Percentiles rank a stretch among this genome's conserved stretches.
Evolutionary conservation across 2,888 invertebrate genomes (phyloP).

Genomic region (Odiellus spinosus): DNA sequence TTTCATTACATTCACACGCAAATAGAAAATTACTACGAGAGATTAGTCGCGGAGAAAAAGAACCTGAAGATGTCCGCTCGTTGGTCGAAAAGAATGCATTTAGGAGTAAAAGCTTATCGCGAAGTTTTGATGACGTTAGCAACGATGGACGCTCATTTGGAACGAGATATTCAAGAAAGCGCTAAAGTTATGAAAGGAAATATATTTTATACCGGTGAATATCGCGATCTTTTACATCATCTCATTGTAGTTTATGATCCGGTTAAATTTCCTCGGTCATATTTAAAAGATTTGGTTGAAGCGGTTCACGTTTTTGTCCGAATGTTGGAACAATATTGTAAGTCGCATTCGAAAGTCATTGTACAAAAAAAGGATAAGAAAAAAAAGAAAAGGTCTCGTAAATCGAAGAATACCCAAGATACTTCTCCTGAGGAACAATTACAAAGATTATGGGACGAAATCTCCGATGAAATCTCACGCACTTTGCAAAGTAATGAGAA

Average conservation of each 20-base stretch:
- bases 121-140: slow-evolving; percentile 70
- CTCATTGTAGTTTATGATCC: slow-evolving; percentile 69
- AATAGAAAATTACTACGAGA: slow-evolving; percentile 62
- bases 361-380: slow-evolving; percentile 38
- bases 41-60: slow-evolving; percentile 71
- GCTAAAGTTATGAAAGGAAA: slow-evolving; percentile 66
- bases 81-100: slow-evolving; percentile 70
- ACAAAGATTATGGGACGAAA: slow-evolving; percentile 31
- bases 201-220: slow-evolving; percentile 66
- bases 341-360: slow-evolving; percentile 43
- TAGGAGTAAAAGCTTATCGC: slow-evolving; percentile 56
- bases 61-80: slow-evolving; percentile 49
- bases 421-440: slow-evolving; percentile 31
- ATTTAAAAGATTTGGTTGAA: slow-evolving; percentile 71
- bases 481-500: slow-evolving; percentile 28
- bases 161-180: slow-evolving; percentile 53
- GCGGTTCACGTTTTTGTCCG: slow-evolving; percentile 78
- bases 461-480: slow-evolving; percentile 29
- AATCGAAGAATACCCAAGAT: slow-evolving; percentile 33
- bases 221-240: slow-evolving; percentile 70
- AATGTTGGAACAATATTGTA: slow-evolving; percentile 54
- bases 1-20: slow-evolving; percentile 91
- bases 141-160: slow-evolving; percentile 60
- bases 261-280: slow-evolving; percentile 69
- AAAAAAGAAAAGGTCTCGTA: slow-evolving; percentile 38